These are phyloP conservation scores for Theretra japonica DNA, from an alignment of 2,888 invertebrate species.

Conservation along the genomic window DNA sequence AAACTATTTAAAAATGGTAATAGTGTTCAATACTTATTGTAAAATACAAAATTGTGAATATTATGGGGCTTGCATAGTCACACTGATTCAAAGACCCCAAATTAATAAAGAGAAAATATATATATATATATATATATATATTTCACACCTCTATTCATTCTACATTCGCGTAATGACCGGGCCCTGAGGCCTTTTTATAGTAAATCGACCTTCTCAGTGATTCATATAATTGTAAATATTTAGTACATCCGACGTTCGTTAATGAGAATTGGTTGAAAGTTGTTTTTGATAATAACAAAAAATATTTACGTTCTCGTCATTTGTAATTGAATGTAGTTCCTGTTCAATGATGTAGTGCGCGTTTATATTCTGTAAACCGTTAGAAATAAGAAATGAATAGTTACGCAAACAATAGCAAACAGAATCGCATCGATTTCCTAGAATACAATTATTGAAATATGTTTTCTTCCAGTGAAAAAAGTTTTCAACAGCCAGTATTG, in stretches of 20 bases:
- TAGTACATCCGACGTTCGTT: constrained; percentile 39
- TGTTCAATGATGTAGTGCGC: constrained; percentile 16
- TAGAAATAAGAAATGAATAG: constrained; percentile 7
- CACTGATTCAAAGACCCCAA: no score
- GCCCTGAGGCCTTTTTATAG: constrained; percentile 34
- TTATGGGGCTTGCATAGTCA: no score
- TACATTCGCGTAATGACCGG: not conserved
- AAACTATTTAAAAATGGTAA: no score
- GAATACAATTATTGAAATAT: not conserved
- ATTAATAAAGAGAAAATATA: no score
- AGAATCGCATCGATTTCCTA: not conserved
- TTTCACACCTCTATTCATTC: not conserved
- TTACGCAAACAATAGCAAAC: not conserved
- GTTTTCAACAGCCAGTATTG: not conserved
- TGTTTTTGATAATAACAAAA: constrained; percentile 41
- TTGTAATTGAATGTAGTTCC: constrained; percentile 26
- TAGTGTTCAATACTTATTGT: no score
- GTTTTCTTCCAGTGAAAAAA: not conserved
- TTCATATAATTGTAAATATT: constrained; percentile 33
- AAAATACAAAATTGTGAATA: no score
- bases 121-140: no score
- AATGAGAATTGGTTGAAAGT: constrained; percentile 40
- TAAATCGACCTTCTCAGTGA: constrained; percentile 33
- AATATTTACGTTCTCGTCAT: constrained; percentile 32
- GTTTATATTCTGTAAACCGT: constrained; percentile 30